Base-by-base conservation (phyloP, 2,797 vertebrate genomes). In the Threskiornis aethiopicus region DNA sequence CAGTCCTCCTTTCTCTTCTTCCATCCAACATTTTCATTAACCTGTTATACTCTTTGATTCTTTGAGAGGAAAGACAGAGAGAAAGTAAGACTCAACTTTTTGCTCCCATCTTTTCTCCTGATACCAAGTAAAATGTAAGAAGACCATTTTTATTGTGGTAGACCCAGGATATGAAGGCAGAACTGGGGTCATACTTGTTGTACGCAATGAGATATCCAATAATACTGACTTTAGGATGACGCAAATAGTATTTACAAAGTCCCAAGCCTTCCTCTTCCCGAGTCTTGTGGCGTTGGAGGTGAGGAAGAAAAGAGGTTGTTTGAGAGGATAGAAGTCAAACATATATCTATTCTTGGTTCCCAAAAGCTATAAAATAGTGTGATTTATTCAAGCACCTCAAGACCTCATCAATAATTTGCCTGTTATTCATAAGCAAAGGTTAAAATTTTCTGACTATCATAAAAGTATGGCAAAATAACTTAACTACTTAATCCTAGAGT, bases 211-310 rank as follows among this genome's bases (percentile, higher is more conserved):
- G 11, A 55, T 61, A 29, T 31, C 21, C 16, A 70, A 51, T 29
- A 52, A 41, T 15, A 73, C 1, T 37, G 51, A 57, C 39, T 66
- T 75, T 26, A 66, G 39, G 21, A 33, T 46, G 39, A 35, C 35
- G 16, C 28, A 49, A 57, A 35, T 31, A 54, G 28, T 37, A 59
- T 57, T 59, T 64, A 61, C 33, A 25, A 64, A n/a, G 51, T 52
- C 47, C 31, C 15, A 62, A 58, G 13, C 31, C 21, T 33, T 37
- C 25, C 4, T n/a, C 7, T 82, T 58, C 33, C 35, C 19, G 3
- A 47, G 22, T 20, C 18, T 31, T 57, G 28, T 21, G 13, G 21
- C 1, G 1, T 1, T 26, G 22, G 9, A 26, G 4, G 9, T 9
- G 26, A 85, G 12, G 20, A 76, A 70, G 11, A 2, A 3, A 22